A percentile compares a stretch with the other conserved stretches of the same genome.
Evolutionary conservation across 2,797 vertebrate genomes (phyloP).

Genomic region (Ciconia nigra): DNA sequence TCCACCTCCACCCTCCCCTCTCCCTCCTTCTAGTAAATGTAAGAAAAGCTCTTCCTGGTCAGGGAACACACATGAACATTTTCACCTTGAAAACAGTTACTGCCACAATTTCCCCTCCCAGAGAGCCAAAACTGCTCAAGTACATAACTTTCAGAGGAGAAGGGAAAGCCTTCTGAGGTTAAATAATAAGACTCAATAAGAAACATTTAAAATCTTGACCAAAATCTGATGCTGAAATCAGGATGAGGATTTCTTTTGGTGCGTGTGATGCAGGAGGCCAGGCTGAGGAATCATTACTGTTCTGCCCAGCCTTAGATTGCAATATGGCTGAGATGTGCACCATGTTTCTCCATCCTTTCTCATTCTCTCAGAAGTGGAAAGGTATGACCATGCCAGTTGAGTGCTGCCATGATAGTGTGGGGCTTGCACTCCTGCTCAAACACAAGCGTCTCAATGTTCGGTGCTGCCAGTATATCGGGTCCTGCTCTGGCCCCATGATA

Average conservation of each 20-base stretch:
- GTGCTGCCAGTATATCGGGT: not conserved
- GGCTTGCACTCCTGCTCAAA: not conserved
- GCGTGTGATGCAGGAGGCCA: not conserved
- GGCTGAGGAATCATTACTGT: not conserved
- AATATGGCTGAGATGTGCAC: not conserved
- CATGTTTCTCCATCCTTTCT: not conserved
- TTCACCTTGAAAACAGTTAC: not conserved
- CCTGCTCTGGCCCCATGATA: not conserved
- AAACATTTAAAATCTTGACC: not conserved
- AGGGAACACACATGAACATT: not conserved
- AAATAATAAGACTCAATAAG: not conserved
- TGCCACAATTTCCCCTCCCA: not conserved
- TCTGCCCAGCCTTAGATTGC: not conserved
- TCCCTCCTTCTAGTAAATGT: not conserved
- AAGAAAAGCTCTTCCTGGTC: not conserved
- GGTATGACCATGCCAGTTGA: too few relatives aligned
- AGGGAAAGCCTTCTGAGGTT: not conserved
- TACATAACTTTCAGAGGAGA: not conserved
- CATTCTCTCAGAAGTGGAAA: not conserved
- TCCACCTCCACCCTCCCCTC: not conserved
- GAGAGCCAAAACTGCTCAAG: not conserved
- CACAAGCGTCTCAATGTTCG: fast-evolving
- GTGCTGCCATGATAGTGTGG: not conserved
- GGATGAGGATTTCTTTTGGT: not conserved
- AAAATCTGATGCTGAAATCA: not conserved